Percentiles rank a stretch among this genome's conserved stretches.
These are phyloP conservation scores for Balearica regulorum DNA, from an alignment of 2,797 vertebrate genomes.

Conservation along the genomic window DNA sequence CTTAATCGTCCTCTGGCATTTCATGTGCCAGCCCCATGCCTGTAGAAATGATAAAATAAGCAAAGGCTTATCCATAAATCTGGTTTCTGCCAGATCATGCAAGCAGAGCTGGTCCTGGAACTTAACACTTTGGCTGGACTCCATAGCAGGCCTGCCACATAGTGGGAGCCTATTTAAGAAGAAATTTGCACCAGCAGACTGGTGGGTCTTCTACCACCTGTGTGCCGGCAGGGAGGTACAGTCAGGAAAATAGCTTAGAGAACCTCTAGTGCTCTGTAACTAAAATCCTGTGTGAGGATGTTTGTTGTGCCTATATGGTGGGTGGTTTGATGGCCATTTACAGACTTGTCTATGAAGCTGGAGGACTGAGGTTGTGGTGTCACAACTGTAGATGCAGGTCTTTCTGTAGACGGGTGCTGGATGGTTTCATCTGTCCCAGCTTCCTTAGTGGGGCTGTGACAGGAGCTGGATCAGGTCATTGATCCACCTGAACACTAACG, in stretches of 20 bases:
- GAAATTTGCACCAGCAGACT: not conserved
- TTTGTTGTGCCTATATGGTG: rapidly evolving
- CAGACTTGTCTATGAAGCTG: not conserved
- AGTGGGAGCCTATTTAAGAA: not conserved
- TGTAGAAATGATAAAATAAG: not conserved
- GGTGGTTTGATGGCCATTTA: not conserved
- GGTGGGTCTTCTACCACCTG: not conserved
- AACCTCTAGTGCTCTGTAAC: not conserved
- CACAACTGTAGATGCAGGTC: not conserved
- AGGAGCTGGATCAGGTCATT: not conserved
- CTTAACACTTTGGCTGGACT: not conserved
- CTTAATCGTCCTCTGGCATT: not conserved
- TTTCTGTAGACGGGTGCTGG: not conserved
- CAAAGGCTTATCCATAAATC: not conserved
- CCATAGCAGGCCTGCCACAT: not conserved
- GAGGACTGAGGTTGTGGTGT: not conserved
- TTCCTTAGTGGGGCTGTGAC: not conserved
- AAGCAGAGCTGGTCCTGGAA: not conserved
- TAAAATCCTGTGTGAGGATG: not conserved
- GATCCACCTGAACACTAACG: not conserved
- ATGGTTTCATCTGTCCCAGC: not conserved
- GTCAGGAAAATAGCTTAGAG: not conserved
- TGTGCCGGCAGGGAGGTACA: not conserved
- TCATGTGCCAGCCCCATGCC: not conserved
- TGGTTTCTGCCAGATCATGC: not conserved